Base-by-base conservation (phyloP, 2,797 vertebrate genomes). In the Pangasius krempfi region DNA sequence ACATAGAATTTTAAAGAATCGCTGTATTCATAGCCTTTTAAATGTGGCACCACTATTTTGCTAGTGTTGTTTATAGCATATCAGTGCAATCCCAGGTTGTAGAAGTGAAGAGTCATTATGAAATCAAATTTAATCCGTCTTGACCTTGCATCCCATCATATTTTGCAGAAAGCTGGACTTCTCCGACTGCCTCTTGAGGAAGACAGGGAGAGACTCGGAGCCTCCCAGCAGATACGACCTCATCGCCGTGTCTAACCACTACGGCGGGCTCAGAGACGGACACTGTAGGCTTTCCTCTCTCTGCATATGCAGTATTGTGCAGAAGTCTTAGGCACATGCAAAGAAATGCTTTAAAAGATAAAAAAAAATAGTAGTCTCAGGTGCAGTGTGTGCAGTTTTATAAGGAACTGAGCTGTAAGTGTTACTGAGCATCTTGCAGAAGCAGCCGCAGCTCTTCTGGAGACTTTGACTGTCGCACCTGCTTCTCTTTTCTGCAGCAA, bases 201-300 rank as follows among this genome's bases (percentile, higher is more conserved):
- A 97, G 86, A 94, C 92, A 0, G 88, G 92, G 89, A 94, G 93
- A 5, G 93, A 92, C 64, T 93, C 92, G 1, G 95, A 97, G 86
- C 96, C 97, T 18, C 95, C 95, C 2, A 97, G 96, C 94, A 94
- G 96, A 90, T 98, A 98, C 0, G 97, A 98, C 93, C 97, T 98
- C 93, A 98, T 98, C 1, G 96, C 97, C 0, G 97, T 98, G 89
- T 97, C 97, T 88, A 98, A 98, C 94, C 97, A 98, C 93, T 97
- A 97, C 3, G 97, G 97, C 18, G 97, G 97, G 86, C 96, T 98
- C 82, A 92, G 97, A 82, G 97, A 97, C 3, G 97, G 97, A 89
- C 97, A 98, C 89, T 98, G 97, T 98, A 94, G 88, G 97, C 91
- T 86, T 80, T 1, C 37, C 1, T 89, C 25, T 9, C 75, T 68